Percentiles rank a stretch among this genome's conserved stretches.
Conservation (phyloP, 2,888 invertebrate species). For the Sylvicola cinctus region DNA sequence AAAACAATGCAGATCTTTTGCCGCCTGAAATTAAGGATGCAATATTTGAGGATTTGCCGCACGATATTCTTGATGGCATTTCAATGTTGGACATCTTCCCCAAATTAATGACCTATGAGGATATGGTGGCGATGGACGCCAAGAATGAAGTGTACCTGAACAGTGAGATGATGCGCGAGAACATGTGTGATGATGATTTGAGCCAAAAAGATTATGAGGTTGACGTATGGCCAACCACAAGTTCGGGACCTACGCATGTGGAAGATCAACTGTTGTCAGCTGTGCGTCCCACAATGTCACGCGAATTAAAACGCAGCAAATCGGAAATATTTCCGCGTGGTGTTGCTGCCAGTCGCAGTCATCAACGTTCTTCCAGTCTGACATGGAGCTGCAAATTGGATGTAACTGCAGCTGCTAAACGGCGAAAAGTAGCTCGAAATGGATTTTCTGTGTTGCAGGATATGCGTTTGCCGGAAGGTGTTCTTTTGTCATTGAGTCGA, state of each 20-base stretch:
- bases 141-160: constrained; percentile 33
- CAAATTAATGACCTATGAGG: constrained; percentile 45
- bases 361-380: constrained; percentile 44
- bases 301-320: constrained; percentile 39
- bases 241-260: constrained; percentile 11
- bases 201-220: constrained; percentile 20
- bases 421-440: constrained; percentile 36
- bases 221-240: constrained; percentile 7
- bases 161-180: constrained; percentile 24
- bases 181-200: constrained; percentile 13
- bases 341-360: constrained; percentile 29
- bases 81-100: constrained; percentile 73
- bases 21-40: constrained; percentile 77
- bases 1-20: constrained; percentile 55
- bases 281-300: no score
- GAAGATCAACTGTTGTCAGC: constrained; percentile 21
- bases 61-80: constrained; percentile 62
- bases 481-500: constrained; percentile 23
- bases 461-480: constrained; percentile 26
- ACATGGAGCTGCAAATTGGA: constrained; percentile 52
- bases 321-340: constrained; percentile 32
- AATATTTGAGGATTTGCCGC: constrained; percentile 66
- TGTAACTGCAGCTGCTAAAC: constrained; percentile 39
- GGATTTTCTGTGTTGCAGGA: constrained; percentile 18
- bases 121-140: constrained; percentile 38